phyloP scores from a whole-genome alignment of 2,888 invertebrate genomes.

The Netelia inedita region DNA sequence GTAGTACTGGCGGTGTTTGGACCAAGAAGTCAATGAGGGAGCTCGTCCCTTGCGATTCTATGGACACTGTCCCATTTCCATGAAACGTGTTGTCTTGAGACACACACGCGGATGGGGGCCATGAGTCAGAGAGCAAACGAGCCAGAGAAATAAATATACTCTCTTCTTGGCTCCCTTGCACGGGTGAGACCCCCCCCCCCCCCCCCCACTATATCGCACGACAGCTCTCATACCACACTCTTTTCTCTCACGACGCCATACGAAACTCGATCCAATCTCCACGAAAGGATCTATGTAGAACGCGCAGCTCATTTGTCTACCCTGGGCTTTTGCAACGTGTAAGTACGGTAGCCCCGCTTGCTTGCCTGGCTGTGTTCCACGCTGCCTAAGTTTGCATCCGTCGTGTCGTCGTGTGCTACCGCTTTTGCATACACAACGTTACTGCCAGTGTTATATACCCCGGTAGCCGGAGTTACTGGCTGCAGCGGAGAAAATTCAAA shows the following conservation, averaged over 20 bases:
- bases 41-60: conserved; percentile 28
- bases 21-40: conserved; percentile 1
- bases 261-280: conserved; percentile 84
- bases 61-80: conserved; percentile 53
- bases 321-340: conserved; percentile 76
- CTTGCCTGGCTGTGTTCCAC: conserved; percentile 2
- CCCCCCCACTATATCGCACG: conserved; percentile 56
- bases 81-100: conserved; percentile 31
- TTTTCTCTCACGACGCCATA: conserved; percentile 82
- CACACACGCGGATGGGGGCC: conserved; percentile 38
- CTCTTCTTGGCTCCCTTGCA: conserved; percentile 28
- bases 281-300: conserved; percentile 84
- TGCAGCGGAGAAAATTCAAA: conserved; percentile 33
- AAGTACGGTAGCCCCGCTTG: conserved; percentile 63
- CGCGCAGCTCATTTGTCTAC: conserved; percentile 84
- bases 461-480: conserved; percentile 23
- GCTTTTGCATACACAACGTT: conserved; percentile 56
- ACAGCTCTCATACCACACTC: conserved; percentile 72
- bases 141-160: conserved; percentile 57
- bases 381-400: conserved; percentile 62
- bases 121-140: conserved; percentile 59
- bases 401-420: conserved; percentile 70
- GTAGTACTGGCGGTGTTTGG: not conserved
- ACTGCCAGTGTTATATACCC: conserved; percentile 1
- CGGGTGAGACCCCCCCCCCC: conserved; percentile 39